Evolutionary conservation across 2,113 vertebrate species (phyloP).

Genomic region (Odontophorus gujanensis): DNA sequence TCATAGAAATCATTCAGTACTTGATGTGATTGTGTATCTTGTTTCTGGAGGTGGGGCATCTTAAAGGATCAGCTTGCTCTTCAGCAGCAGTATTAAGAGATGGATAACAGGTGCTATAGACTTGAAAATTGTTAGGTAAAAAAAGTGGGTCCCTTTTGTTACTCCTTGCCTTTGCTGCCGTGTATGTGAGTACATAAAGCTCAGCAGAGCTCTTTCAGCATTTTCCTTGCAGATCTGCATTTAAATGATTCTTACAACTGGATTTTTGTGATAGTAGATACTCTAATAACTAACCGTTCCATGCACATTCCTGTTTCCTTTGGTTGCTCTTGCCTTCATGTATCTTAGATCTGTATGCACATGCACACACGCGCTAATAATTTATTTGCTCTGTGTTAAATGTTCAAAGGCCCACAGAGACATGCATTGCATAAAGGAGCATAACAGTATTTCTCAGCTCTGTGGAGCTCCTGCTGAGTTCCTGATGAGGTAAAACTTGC

Average conservation of each 20-base stretch:
- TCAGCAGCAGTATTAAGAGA: neutral
- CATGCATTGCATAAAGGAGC: constrained; percentile 28
- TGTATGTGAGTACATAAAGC: neutral
- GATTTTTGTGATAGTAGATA: constrained; percentile 11
- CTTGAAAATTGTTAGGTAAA: neutral
- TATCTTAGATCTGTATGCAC: constrained; percentile 33
- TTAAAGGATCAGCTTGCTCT: constrained; percentile 37
- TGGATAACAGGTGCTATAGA: constrained; percentile 9
- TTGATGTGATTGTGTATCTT: constrained; percentile 43
- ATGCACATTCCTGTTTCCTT: constrained; percentile 1
- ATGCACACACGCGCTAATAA: constrained; percentile 13
- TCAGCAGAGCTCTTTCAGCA: neutral
- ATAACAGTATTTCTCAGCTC: constrained; percentile 30
- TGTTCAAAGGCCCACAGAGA: constrained; percentile 50
- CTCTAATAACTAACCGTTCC: neutral
- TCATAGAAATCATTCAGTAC: constrained; percentile 37
- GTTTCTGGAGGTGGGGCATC: constrained; percentile 41
- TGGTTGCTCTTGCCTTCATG: constrained; percentile 16
- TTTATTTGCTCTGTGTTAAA: constrained; percentile 64
- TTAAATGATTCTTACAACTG: constrained; percentile 28
- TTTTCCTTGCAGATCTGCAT: neutral
- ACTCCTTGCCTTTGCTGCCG: neutral
- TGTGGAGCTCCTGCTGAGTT: neutral
- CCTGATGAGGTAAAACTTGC: constrained; percentile 35
- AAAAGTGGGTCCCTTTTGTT: constrained; percentile 9